Conservation (phyloP, 2,113 vertebrate genomes). For the Lophura nycthemera region DNA sequence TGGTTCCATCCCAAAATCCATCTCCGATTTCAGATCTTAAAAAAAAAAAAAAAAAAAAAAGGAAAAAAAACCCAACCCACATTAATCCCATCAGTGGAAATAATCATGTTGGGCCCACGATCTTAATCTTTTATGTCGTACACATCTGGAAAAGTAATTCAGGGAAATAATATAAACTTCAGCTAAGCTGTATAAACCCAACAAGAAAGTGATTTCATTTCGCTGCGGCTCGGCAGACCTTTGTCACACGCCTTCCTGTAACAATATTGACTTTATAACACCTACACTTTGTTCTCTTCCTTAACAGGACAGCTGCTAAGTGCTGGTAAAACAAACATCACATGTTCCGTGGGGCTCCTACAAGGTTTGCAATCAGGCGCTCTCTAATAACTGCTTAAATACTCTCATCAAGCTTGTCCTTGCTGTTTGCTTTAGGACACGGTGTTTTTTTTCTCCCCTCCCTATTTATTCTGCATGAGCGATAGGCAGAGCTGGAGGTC, state of each 20-base stretch:
- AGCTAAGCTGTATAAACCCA: background rate
- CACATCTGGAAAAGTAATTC: background rate
- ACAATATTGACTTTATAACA: conserved; percentile 83
- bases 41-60: background rate
- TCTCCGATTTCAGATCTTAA: background rate
- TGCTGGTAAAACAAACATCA: conserved; percentile 77
- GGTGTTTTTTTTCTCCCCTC: conserved; percentile 19
- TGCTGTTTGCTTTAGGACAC: conserved; percentile 74
- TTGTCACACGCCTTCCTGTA: conserved; percentile 69
- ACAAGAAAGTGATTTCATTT: accelerated
- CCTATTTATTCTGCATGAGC: background rate
- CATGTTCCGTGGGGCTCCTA: conserved; percentile 61
- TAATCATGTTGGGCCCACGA: background rate
- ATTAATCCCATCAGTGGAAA: background rate
- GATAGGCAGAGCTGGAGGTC: conserved; percentile 41
- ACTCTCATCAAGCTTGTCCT: conserved; percentile 65
- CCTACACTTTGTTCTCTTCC: conserved; percentile 69
- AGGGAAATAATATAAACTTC: background rate
- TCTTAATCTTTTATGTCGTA: conserved; percentile 7
- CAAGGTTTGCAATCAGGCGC: conserved; percentile 60
- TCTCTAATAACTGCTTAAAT: conserved; percentile 73
- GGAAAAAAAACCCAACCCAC: background rate
- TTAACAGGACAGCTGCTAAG: conserved; percentile 77
- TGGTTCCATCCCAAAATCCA: background rate
- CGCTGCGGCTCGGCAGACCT: background rate